Base-by-base conservation (phyloP, 1,140 invertebrate species). In the Trichoplusia ni region DNA sequence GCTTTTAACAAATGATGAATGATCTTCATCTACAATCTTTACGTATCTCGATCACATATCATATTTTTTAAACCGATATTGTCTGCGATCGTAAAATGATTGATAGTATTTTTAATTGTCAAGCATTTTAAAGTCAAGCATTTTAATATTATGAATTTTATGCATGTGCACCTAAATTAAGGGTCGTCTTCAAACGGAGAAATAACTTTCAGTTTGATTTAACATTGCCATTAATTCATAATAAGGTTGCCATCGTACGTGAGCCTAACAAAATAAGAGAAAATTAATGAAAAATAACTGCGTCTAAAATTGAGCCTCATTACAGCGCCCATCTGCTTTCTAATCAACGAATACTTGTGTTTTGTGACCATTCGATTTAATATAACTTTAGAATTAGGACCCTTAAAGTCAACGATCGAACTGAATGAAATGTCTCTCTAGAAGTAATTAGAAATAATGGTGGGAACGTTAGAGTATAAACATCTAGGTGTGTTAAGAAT, bases 241-340 rank as follows among this genome's bases (percentile, higher is more conserved):
- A n/a, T n/a, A n/a, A n/a, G n/a, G n/a, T n/a, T n/a, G n/a, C n/a
- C n/a, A n/a, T n/a, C n/a, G n/a, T n/a, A n/a, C n/a, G n/a, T n/a
- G n/a, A n/a, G n/a, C n/a, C n/a, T n/a, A n/a, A n/a, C n/a, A n/a
- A n/a, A n/a, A 6, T 11, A 31, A 23, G 13, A 11, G 23, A 19
- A 18, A 18, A 11, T 23, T 8, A 29, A 47, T n/a, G 25, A 33
- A 13, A 35, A 33, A 51, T 33, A 51, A 11, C 14, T 19, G 21
- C 16, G n/a, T 35, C 16, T 35, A 51, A 51, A 51, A 51, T 27
- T 35, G 29, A 35, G 16, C 29, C 72, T 80, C 75, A 80, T 80
- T 79, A 82, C 42, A 18, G 18, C 38, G 44, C 33, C 68, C 78
- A 81, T 80, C 80, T 81, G 80, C 71, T 77, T 81, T 72, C 75